Evolutionary conservation across 2,113 vertebrate genomes (phyloP).

Genomic region (Herpailurus yagouaroundi): DNA sequence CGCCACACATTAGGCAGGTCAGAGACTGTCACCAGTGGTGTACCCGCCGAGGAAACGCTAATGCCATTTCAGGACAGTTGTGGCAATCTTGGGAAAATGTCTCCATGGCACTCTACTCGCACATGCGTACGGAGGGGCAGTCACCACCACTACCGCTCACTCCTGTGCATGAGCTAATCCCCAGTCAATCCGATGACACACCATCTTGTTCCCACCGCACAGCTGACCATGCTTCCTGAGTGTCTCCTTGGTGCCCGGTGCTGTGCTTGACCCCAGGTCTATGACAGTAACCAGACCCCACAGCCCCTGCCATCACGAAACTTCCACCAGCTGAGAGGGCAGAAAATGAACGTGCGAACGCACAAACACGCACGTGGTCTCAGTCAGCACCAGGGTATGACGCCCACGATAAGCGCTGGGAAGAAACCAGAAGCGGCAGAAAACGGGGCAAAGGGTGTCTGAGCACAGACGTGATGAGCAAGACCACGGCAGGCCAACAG

Average conservation of each 20-base stretch:
- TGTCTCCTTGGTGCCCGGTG: fast-evolving
- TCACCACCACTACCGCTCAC: fast-evolving
- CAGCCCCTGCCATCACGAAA: neutral
- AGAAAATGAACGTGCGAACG: neutral
- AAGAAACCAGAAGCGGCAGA: neutral
- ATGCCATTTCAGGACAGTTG: neutral
- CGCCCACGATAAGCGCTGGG: fast-evolving
- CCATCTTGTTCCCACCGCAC: neutral
- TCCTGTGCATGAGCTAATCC: neutral
- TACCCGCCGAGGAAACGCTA: neutral
- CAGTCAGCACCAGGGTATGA: neutral
- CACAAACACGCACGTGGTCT: neutral
- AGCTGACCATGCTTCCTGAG: neutral
- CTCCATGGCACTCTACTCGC: neutral
- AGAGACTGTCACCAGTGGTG: fast-evolving
- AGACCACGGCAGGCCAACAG: neutral
- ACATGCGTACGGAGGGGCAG: fast-evolving
- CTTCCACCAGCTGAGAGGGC: neutral
- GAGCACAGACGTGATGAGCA: too few species aligned
- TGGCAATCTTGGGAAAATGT: neutral
- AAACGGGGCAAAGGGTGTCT: neutral
- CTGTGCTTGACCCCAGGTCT: fast-evolving
- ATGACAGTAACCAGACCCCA: fast-evolving
- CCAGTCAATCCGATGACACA: fast-evolving
- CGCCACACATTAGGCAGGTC: neutral